Conservation (phyloP, 2,113 vertebrate species). For the Lynx canadensis region DNA sequence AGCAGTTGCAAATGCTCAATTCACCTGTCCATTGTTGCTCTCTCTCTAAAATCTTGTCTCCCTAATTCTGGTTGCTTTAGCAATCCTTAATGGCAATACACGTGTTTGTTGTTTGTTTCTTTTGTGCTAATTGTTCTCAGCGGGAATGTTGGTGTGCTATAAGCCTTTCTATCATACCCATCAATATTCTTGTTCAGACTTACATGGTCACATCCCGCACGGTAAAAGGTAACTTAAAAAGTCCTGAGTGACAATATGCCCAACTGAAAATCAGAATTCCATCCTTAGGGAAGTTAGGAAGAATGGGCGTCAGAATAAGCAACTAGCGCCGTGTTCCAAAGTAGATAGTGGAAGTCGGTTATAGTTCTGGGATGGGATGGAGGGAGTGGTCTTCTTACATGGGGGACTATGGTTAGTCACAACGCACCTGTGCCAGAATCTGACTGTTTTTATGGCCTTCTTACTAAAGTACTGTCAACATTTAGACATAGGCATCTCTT, state of each 20-base stretch:
- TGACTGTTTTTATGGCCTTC: neutral
- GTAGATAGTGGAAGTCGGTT: neutral
- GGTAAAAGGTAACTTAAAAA: neutral
- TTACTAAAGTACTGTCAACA: neutral
- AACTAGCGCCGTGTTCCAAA: neutral
- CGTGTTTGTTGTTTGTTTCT: neutral
- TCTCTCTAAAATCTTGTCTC: neutral
- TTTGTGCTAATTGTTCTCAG: neutral
- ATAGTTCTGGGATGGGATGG: neutral
- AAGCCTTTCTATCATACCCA: neutral
- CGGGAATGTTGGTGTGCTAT: neutral
- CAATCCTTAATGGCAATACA: neutral
- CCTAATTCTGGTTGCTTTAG: neutral
- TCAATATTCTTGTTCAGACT: neutral
- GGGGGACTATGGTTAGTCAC: neutral
- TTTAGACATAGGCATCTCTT: slow-evolving; percentile 25
- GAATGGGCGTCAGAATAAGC: neutral
- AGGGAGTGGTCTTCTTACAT: neutral
- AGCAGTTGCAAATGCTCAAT: neutral
- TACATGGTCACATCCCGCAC: neutral
- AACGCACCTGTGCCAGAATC: neutral
- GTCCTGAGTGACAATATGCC: neutral
- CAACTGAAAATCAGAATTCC: neutral
- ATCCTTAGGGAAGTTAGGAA: neutral
- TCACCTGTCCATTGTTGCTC: neutral